Evolutionary conservation across 2,113 vertebrate species (phyloP), one percentile per base, ranked within the genome.

Genomic region (Ophthalmotilapia sp.): DNA sequence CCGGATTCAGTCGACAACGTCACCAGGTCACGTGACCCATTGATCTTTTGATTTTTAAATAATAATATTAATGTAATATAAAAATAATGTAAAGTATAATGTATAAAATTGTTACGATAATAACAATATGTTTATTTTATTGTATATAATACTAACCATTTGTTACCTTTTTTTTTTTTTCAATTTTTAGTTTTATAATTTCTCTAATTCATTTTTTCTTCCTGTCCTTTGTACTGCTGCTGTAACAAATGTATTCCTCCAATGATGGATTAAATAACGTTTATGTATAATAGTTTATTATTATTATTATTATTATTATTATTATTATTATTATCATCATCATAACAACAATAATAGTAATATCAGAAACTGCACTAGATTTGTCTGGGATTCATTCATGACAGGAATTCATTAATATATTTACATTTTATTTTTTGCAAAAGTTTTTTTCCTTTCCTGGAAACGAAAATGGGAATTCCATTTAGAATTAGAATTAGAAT

Each of bases 321-420:
- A 31, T 31, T 0, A 11, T n/a, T 0, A n/a, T 51, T 0, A 42
- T n/a, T 2, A 12, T 36, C 0, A 53, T 36, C 0, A n/a, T 21
- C 0, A 21, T 58, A 31, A 60, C 26, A 40, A 60, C 17, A 19
- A 19, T 9, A 42, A 58, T 42, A 56, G 26, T 40, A 68, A 21
- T 40, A 36, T 36, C 31, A 36, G 17, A 62, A 62, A 62, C 17
- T n/a, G 4, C 68, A 45, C 4, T 2, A 45, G 21, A 45, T 45
- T 73, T 26, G 21, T 73, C 23, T 73, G 38, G 68, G 5, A 73
- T 73, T 45, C 5, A 45, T 73, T 45, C 21, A 45, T 45, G 68
- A 45, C 8, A 73, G 21, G 8, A 73, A 15, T 45, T 45, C 13
- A 73, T 45, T 45, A 45, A 45, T 26, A 73, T 42, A 45, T 73